These are phyloP conservation scores for Emys orbicularis DNA, from an alignment of 2,797 vertebrate genomes.

Conservation along the genomic window DNA sequence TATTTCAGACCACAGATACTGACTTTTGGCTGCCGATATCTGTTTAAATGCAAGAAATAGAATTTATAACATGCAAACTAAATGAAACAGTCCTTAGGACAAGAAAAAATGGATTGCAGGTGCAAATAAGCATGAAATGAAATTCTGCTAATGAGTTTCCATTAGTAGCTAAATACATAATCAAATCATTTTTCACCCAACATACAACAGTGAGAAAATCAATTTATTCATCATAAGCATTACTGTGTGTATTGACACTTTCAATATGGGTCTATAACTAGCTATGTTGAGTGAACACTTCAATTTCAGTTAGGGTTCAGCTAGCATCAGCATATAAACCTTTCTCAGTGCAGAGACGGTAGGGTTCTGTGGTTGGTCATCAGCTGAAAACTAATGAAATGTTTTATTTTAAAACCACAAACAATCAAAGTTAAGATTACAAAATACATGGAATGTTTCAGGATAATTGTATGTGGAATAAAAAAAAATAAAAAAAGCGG, in stretches of 20 bases:
- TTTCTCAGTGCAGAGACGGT: background rate
- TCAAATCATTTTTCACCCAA: conserved; percentile 73
- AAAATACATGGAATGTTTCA: background rate
- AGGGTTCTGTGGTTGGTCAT: background rate
- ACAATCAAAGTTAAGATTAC: background rate
- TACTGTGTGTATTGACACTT: conserved; percentile 53
- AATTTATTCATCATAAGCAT: conserved; percentile 74
- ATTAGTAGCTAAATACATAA: conserved; percentile 80
- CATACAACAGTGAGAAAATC: conserved; percentile 68
- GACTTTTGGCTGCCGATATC: conserved; percentile 38
- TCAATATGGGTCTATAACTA: conserved; percentile 30
- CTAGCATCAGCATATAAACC: conserved; percentile 5
- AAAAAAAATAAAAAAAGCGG: background rate
- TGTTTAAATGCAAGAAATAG: conserved; percentile 15
- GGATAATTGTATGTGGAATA: background rate
- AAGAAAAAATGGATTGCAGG: conserved; percentile 72
- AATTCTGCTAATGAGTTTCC: conserved; percentile 80
- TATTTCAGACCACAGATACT: background rate
- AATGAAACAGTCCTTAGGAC: conserved; percentile 61
- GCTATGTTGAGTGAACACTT: conserved; percentile 29
- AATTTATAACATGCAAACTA: conserved; percentile 40
- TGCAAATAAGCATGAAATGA: conserved; percentile 80
- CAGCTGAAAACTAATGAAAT: background rate
- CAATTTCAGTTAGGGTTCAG: conserved; percentile 13
- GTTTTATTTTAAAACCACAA: background rate